These are phyloP conservation scores for Mercenaria mercenaria DNA, from an alignment of 1,140 invertebrate genomes.

Conservation along the genomic window DNA sequence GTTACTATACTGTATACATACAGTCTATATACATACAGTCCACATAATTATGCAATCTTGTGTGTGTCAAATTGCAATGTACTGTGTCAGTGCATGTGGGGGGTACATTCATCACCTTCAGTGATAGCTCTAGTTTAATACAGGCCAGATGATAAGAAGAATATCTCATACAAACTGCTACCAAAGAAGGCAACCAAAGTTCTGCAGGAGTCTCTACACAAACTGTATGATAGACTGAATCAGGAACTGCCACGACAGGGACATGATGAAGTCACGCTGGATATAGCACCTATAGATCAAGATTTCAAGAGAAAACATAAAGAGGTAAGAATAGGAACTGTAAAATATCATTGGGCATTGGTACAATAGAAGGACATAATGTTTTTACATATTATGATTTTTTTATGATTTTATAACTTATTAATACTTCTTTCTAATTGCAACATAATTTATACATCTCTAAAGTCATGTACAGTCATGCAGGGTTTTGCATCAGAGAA, in stretches of 20 bases:
- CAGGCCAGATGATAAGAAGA: constrained; percentile 95
- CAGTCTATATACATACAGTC: too few species aligned
- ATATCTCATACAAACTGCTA: constrained; percentile 93
- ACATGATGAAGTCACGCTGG: constrained; percentile 87
- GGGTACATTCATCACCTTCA: too few species aligned
- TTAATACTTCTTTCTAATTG: too few species aligned
- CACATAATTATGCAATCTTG: too few species aligned
- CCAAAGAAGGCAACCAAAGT: constrained; percentile 95
- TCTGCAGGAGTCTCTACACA: constrained; percentile 91
- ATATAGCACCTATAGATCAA: constrained; percentile 87
- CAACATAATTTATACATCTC: too few species aligned
- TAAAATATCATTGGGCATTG: not conserved
- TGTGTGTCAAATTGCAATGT: too few species aligned
- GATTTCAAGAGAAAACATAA: constrained; percentile 91
- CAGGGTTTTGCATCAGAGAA: too few species aligned
- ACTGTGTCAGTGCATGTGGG: too few species aligned
- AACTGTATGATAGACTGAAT: constrained; percentile 89
- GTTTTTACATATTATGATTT: not conserved
- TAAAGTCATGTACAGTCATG: too few species aligned
- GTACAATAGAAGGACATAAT: not conserved
- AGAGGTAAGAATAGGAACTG: constrained; percentile 87
- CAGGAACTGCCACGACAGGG: constrained; percentile 78
- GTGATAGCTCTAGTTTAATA: too few species aligned
- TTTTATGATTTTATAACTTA: too few species aligned
- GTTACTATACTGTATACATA: too few species aligned